Conservation (phyloP, 2,888 invertebrate species). For the Malthinus seriepunctatus region DNA sequence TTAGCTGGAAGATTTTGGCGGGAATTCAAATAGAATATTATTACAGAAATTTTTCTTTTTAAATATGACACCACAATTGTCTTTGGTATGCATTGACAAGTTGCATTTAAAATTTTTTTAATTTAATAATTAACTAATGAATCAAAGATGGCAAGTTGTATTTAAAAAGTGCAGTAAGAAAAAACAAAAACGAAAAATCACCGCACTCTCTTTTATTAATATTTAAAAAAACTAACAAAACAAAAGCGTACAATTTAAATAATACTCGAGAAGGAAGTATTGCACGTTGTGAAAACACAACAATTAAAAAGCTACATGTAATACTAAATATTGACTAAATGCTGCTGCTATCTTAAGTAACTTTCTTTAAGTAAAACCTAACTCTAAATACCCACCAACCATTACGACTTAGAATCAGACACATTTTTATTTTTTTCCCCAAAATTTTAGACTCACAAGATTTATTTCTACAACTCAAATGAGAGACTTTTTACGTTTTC, state of each 20-base stretch:
- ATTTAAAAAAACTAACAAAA: slow-evolving; percentile 36
- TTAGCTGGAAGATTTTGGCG: slow-evolving; percentile 55
- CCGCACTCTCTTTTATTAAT: slow-evolving; percentile 38
- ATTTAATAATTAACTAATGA: slow-evolving; percentile 37
- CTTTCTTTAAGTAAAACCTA: slow-evolving; percentile 40
- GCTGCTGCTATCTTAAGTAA: slow-evolving; percentile 51
- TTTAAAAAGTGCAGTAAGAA: background rate
- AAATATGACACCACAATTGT: slow-evolving; percentile 52
- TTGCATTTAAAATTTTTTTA: slow-evolving; percentile 34
- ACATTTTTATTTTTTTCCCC: slow-evolving; percentile 36
- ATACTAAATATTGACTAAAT: slow-evolving; percentile 54
- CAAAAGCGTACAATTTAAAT: slow-evolving; percentile 48
- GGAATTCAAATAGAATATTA: slow-evolving; percentile 37
- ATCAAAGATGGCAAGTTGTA: slow-evolving; percentile 34
- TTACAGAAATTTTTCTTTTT: slow-evolving; percentile 20
- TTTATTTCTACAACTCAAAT: slow-evolving; percentile 17
- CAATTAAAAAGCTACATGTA: slow-evolving; percentile 40
- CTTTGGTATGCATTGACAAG: slow-evolving; percentile 54
- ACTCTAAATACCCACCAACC: slow-evolving; percentile 38
- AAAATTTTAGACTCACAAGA: slow-evolving; percentile 13
- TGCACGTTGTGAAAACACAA: slow-evolving; percentile 51
- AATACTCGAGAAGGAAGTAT: slow-evolving; percentile 52
- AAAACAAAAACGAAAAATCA: slow-evolving; percentile 15
- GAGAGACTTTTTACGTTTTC: background rate
- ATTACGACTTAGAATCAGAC: slow-evolving; percentile 50